Percentiles rank a stretch among this genome's conserved stretches.
phyloP scores from a whole-genome alignment of 2,113 vertebrate genomes.

The Merops nubicus region DNA sequence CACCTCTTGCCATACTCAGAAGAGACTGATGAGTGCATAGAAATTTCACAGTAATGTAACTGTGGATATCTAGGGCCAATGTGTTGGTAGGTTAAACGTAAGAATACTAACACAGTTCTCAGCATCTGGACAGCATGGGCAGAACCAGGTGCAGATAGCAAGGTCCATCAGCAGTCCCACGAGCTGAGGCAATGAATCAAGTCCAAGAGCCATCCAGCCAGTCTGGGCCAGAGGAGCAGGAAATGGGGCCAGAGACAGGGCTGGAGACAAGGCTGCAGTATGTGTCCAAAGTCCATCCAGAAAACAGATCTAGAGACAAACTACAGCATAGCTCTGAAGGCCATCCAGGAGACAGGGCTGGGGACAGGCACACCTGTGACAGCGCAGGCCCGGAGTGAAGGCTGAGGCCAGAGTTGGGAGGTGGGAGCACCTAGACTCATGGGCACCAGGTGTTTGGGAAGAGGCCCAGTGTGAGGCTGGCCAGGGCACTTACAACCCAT shows the following conservation, averaged over 20 bases:
- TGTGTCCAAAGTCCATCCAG: neutral
- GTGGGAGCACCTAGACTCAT: neutral
- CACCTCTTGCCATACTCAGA: neutral
- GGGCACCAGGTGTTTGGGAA: neutral
- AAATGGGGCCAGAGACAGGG: neutral
- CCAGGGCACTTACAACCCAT: neutral
- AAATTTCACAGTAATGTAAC: neutral
- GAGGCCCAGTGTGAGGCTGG: neutral
- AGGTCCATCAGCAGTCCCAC: neutral
- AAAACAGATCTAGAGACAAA: neutral
- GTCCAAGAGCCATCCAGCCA: neutral
- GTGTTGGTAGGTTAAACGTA: neutral
- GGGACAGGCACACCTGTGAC: neutral
- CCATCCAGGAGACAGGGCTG: neutral
- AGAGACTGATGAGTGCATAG: neutral
- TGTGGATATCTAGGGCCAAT: neutral
- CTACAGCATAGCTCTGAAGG: neutral
- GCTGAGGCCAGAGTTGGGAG: neutral
- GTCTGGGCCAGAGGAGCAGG: neutral
- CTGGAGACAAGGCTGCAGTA: accelerated
- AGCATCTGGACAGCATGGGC: neutral
- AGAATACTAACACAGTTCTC: neutral
- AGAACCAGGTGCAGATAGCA: neutral
- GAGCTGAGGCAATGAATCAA: neutral
- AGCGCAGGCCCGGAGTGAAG: neutral